Base-by-base conservation (phyloP, 2,797 vertebrate species). In the Salarias fasciatus region DNA sequence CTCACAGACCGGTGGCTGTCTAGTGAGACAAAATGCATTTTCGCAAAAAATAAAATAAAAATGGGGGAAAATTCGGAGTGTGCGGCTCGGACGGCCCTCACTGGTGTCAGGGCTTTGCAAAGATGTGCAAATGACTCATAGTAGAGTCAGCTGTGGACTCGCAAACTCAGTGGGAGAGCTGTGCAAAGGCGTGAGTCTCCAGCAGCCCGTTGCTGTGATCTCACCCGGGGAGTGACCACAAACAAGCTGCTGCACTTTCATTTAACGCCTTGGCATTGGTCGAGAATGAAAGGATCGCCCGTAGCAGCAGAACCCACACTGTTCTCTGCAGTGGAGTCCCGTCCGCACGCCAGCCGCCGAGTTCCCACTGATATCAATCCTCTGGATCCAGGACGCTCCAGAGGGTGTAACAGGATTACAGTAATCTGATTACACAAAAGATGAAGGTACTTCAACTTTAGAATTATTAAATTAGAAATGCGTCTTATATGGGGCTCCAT, bases 231-330 rank as follows among this genome's bases (percentile, higher is more conserved):
- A 77, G 43, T 62, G 72, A 85, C 71, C 83, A 80, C 83, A 86
- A 85, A 88, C 80, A 77, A 72, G 78, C 76, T 60, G 57, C 79
- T 44, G 29, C 10, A 58, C 80, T 83, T 85, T 87, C 72, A 85
- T 90, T 83, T 78, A 56, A 76, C 75, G 78, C 64, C 75, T 86
- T 65, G 67, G 72, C 56, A 72, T 84, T 88, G 85, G 87, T 81
- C 56, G 65, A 72, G 65, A 88, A 90, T 86, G 60, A 88, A 89
- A 86, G 85, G 41, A 29, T 68, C 44, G 79, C 85, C 90, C 59
- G 57, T 75, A 81, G 86, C 84, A 65, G 83, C 70, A 73, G n/a
- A 84, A 71, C 81, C 84, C 79, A 83, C 82, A 82, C 84, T 82
- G 67, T 69, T 72, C 54, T 86, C 61, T 73, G 63, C 74, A 77